Conservation (phyloP, 37 sponge, comb jelly and placozoan species). For the Bolinopsis microptera region DNA sequence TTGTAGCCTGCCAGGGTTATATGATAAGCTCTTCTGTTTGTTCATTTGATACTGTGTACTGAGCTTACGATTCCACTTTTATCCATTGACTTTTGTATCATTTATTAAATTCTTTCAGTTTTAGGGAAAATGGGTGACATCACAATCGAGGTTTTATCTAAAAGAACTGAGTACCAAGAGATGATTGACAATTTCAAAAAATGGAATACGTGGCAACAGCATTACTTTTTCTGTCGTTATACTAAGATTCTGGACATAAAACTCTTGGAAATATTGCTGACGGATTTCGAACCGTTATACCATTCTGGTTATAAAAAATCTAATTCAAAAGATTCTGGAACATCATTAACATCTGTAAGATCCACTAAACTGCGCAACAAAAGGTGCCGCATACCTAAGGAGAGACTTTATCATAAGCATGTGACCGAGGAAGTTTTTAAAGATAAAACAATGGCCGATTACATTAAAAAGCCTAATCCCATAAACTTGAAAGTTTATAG, state of each 20-base stretch:
- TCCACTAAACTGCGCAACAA: neutral
- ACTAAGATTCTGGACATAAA: neutral
- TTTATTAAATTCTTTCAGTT: neutral
- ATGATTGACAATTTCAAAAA: slow-evolving; percentile 55
- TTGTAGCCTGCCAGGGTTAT: neutral
- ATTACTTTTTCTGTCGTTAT: slow-evolving; percentile 60
- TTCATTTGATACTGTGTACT: neutral
- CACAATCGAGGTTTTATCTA: slow-evolving; percentile 10
- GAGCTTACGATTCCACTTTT: neutral
- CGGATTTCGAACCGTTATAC: slow-evolving; percentile 54
- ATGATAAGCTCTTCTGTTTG: neutral
- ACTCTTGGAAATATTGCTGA: slow-evolving; percentile 42
- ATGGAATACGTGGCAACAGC: slow-evolving; percentile 34
- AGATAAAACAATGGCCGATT: slow-evolving; percentile 30
- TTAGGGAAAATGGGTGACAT: neutral
- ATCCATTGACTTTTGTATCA: neutral
- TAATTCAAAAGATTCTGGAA: neutral
- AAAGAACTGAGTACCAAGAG: slow-evolving; percentile 28
- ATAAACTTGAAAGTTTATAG: slow-evolving; percentile 7
- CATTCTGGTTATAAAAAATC: slow-evolving; percentile 4
- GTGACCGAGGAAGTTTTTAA: slow-evolving; percentile 29
- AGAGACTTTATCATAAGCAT: slow-evolving; percentile 10
- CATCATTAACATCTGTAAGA: neutral
- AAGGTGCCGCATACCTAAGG: slow-evolving; percentile 9
- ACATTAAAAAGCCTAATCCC: slow-evolving; percentile 26